Percentiles rank a stretch among this genome's conserved stretches.
phyloP scores from a whole-genome alignment of 2,888 invertebrate genomes.

The Cryptocephalus moraei region DNA sequence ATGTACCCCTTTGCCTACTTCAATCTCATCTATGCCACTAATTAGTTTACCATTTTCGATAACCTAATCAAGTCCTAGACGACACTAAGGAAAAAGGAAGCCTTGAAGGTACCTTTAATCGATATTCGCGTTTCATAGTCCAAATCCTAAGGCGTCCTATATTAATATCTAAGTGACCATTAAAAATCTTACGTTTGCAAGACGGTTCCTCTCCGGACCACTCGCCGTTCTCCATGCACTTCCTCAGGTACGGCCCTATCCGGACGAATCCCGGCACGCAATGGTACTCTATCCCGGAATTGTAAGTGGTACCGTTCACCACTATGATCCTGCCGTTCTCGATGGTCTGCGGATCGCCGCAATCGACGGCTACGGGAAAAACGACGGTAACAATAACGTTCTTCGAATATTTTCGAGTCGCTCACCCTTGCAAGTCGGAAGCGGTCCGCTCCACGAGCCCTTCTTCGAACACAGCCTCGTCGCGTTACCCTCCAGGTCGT shows the following conservation, averaged over 20 bases:
- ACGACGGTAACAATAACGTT: no score
- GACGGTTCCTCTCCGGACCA: slow-evolving; percentile 84
- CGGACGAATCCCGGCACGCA: slow-evolving; percentile 77
- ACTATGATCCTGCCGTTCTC: slow-evolving; percentile 81
- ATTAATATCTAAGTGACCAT: no score
- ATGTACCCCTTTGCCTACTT: no score
- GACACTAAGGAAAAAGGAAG: no score
- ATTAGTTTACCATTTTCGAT: no score
- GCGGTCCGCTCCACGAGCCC: slow-evolving; percentile 73
- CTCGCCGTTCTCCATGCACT: slow-evolving; percentile 70
- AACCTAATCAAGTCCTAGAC: no score
- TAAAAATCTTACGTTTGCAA: slow-evolving; percentile 63
- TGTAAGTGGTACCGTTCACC: slow-evolving; percentile 76
- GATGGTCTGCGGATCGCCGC: slow-evolving; percentile 66
- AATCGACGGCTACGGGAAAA: slow-evolving; percentile 66
- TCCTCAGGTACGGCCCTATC: slow-evolving; percentile 70
- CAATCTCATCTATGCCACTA: no score
- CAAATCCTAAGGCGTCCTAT: no score
- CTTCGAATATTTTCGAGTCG: no score
- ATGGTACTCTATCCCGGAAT: slow-evolving; percentile 80
- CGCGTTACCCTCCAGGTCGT: slow-evolving; percentile 67
- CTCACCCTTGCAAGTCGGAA: slow-evolving; percentile 68
- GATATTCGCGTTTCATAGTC: no score
- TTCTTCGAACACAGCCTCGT: slow-evolving; percentile 64
- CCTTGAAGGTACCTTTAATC: no score